Base-by-base conservation (phyloP, 1,140 invertebrate genomes). In the Aphelinus atriplicis region DNA sequence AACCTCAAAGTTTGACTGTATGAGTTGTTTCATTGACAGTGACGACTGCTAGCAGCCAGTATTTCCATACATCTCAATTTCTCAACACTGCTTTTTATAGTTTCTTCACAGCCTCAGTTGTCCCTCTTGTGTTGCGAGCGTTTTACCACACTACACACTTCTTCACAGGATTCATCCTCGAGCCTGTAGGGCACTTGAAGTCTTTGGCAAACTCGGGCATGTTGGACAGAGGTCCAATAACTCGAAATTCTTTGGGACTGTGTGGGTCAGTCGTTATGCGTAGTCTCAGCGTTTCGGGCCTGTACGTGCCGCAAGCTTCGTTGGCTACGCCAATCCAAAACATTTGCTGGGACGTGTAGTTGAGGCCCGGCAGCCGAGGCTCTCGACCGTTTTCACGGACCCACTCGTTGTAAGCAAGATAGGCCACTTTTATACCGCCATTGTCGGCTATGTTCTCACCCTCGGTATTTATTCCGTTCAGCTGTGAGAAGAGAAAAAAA, bases 101-200 rank as follows among this genome's bases (percentile, higher is more conserved):
- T 26, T 26, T 26, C 26, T 26, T 26, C 26, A 26, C 26, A 26
- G 26, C 26, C 26, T 26, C 26, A 26, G 26, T 26, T 26, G 26
- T 26, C 26, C 26, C 26, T 26, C 58, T 60, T 43, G 9, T 60
- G 42, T 43, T 9, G 2, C 61, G 42, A 3, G 46, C 3, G 5
- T 1, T 81, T 88, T 92, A 95, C 94, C 94, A 94, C 43, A 95
- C 92, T 82, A 90, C 89, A 88, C 97, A 98, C 84, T 97, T 98
- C 0, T 95, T 90, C 10, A 84, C 81, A 1, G 96, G 96, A 87
- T 98, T 98, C 95, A 98, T 97, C 51, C 90, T 91, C 0, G 94
- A 92, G 1, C 92, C 93, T 3, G 96, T 26, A 26, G 26, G 26
- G 26, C 26, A 26, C 26, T 26, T 26, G 26, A 26, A 26, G 26